phyloP scores from a whole-genome alignment of 1,140 invertebrate species.

The Oryzaephilus surinamensis region DNA sequence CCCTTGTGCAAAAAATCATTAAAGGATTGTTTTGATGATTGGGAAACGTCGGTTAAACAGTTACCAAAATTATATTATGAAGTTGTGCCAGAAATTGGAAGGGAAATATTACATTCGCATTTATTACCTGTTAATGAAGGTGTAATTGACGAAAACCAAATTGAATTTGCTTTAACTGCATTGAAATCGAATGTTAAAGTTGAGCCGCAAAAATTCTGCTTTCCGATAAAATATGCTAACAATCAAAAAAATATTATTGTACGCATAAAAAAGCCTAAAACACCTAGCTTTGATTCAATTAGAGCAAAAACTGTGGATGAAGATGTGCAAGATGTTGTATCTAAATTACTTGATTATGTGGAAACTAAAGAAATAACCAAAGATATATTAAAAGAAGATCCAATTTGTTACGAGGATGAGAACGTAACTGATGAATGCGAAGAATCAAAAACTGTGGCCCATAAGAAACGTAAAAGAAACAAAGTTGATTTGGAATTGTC shows the following conservation, averaged over 20 bases:
- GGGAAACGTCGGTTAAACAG: slow-evolving; percentile 25
- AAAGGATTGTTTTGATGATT: slow-evolving; percentile 13
- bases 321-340: slow-evolving; percentile 22
- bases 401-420: slow-evolving; percentile 11
- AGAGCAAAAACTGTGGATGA: slow-evolving; percentile 5
- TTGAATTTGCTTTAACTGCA: slow-evolving; percentile 33
- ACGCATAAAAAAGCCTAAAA: slow-evolving; percentile 18
- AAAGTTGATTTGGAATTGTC: slow-evolving; percentile 31
- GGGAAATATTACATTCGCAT: too few relatives aligned
- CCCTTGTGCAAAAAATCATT: slow-evolving; percentile 33
- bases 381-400: slow-evolving; percentile 26
- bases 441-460: not conserved
- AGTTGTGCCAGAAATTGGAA: slow-evolving; percentile 29
- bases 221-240: slow-evolving; percentile 31
- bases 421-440: slow-evolving; percentile 7
- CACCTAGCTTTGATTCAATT: not conserved
- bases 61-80: slow-evolving; percentile 32
- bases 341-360: slow-evolving; percentile 31
- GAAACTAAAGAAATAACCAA: slow-evolving; percentile 31
- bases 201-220: slow-evolving; percentile 21
- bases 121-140: slow-evolving; percentile 20
- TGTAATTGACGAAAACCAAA: slow-evolving; percentile 26
- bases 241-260: slow-evolving; percentile 29
- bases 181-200: slow-evolving; percentile 14
- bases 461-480: slow-evolving; percentile 11